Evolutionary conservation across 2,797 vertebrate genomes (phyloP).

Genomic region (Sebastes trivittatus): DNA sequence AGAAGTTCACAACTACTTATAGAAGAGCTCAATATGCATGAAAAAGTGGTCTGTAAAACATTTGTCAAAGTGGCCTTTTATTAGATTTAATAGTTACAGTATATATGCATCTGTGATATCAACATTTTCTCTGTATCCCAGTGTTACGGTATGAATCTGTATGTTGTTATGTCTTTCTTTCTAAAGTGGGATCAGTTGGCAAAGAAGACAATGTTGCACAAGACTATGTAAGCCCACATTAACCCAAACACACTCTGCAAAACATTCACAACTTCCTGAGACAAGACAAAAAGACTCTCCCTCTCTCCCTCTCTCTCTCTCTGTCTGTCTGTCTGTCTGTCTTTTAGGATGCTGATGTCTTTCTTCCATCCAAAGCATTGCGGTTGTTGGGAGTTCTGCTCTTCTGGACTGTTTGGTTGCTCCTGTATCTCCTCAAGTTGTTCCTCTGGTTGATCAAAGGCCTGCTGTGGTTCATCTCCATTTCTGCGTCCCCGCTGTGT

Average conservation of each 20-base stretch:
- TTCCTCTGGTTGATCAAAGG: background rate
- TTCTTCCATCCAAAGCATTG: background rate
- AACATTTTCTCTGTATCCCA: background rate
- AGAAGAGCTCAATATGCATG: background rate
- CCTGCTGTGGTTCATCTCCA: background rate
- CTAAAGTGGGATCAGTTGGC: background rate
- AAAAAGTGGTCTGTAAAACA: background rate
- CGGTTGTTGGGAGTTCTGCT: background rate
- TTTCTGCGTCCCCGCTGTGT: background rate
- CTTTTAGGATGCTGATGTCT: background rate
- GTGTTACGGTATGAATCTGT: background rate
- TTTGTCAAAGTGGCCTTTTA: background rate
- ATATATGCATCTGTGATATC: background rate
- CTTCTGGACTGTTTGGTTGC: background rate
- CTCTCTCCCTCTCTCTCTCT: background rate
- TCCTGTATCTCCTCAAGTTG: constrained; percentile 14
- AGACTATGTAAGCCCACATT: background rate
- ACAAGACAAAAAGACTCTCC: background rate
- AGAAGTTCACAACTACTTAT: background rate
- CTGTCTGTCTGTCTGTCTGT: background rate
- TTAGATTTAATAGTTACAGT: background rate
- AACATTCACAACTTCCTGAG: background rate
- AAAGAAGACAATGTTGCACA: background rate
- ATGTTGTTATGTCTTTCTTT: background rate
- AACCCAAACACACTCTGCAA: background rate